Conservation (phyloP, 2,797 vertebrate genomes). For the Crenuchus spilurus region DNA sequence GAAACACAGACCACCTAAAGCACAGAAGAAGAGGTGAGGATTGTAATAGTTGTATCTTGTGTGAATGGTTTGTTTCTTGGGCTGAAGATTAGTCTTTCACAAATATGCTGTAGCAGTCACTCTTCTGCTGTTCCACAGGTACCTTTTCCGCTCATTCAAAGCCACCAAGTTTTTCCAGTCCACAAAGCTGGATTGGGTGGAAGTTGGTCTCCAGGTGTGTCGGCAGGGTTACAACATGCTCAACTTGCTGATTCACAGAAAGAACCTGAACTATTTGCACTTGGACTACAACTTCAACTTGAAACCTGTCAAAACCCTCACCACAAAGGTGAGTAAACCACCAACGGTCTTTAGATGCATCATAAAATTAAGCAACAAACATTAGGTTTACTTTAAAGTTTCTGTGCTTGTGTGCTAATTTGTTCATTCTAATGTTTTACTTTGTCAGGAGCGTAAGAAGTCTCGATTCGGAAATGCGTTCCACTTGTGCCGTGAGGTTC, state of each 20-base stretch:
- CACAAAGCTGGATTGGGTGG: constrained; percentile 98
- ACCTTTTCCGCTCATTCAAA: constrained; percentile 98
- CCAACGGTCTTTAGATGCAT: too few species aligned
- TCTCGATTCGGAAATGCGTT: constrained; percentile 98
- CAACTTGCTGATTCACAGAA: constrained; percentile 97
- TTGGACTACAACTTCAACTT: constrained; percentile 99
- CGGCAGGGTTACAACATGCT: constrained; percentile 99
- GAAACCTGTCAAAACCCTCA: constrained; percentile 98
- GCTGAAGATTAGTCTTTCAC: not conserved
- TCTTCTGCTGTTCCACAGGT: constrained; percentile 72
- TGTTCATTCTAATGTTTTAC: not conserved
- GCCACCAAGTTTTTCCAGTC: constrained; percentile 99
- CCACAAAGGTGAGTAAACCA: constrained; percentile 89
- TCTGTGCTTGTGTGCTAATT: not conserved
- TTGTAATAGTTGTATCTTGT: not conserved
- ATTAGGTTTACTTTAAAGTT: not conserved
- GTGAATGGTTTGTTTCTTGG: too few species aligned
- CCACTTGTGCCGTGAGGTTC: constrained; percentile 95
- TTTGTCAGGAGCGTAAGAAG: constrained; percentile 92
- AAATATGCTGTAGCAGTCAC: not conserved
- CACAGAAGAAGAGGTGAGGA: constrained; percentile 95
- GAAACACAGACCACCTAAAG: constrained; percentile 97
- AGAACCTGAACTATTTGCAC: constrained; percentile 98
- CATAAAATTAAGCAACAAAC: too few species aligned
- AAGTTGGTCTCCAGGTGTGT: constrained; percentile 97